A percentile compares a stretch with the other conserved stretches of the same genome.
Evolutionary conservation across 2,113 vertebrate species (phyloP).

Genomic region (Calyptomena viridis): DNA sequence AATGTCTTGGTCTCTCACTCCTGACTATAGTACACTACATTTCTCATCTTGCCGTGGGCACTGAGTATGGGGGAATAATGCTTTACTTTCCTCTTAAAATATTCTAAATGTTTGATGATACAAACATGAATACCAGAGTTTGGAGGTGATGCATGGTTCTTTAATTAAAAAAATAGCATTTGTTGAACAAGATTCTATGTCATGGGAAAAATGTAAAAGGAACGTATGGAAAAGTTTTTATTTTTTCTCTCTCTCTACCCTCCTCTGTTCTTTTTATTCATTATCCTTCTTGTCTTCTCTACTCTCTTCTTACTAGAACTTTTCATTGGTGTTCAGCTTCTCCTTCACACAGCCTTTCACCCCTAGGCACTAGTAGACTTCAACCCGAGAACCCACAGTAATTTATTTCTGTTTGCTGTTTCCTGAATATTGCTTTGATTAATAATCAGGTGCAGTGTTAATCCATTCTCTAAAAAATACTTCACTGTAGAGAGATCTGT

Average conservation of each 20-base stretch:
- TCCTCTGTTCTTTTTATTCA: not conserved
- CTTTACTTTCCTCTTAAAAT: not conserved
- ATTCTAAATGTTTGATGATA: not conserved
- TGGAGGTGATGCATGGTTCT: not conserved
- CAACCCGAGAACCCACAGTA: not conserved
- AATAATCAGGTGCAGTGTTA: not conserved
- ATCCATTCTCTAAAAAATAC: conserved; percentile 5
- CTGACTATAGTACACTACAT: too few relatives aligned
- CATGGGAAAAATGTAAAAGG: not conserved
- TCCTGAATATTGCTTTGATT: not conserved
- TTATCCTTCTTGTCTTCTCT: not conserved
- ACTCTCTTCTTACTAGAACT: not conserved
- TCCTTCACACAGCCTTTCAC: not conserved
- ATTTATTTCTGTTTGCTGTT: not conserved
- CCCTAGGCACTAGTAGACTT: not conserved
- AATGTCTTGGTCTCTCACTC: not conserved
- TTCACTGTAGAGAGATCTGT: not conserved
- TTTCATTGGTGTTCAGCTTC: not conserved
- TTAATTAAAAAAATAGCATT: not conserved
- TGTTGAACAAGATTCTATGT: not conserved
- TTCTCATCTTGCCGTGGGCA: not conserved
- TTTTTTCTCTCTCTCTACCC: not conserved
- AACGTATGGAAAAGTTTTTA: not conserved
- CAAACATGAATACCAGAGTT: not conserved
- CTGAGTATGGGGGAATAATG: not conserved